Percentiles rank a stretch among this genome's conserved stretches.
Conservation (phyloP, 2,888 invertebrate species). For the Fissipunctia ypsillon region DNA sequence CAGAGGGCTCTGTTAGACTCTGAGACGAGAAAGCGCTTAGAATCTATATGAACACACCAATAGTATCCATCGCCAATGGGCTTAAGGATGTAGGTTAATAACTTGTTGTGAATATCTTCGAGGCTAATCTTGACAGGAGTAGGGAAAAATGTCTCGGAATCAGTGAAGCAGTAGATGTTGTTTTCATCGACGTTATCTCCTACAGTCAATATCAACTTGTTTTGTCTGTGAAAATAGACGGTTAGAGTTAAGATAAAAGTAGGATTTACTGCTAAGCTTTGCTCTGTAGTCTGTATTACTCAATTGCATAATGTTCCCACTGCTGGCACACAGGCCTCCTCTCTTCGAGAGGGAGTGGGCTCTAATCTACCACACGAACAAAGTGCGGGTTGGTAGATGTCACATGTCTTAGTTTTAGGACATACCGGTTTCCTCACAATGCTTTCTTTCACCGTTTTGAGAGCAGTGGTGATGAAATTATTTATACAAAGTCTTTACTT, state of each 20-base stretch:
- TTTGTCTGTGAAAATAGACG: constrained; percentile 74
- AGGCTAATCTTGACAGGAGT: constrained; percentile 71
- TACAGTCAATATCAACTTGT: constrained; percentile 74
- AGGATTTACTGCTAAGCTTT: constrained; percentile 5
- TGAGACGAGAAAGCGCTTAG: constrained; percentile 73
- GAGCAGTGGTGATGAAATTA: no score
- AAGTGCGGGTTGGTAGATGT: no score
- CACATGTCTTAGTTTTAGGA: no score
- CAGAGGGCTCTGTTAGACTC: constrained; percentile 81
- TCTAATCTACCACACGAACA: no score
- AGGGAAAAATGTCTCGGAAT: constrained; percentile 79
- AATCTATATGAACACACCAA: constrained; percentile 83
- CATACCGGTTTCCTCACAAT: no score
- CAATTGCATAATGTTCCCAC: no score
- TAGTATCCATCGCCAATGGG: constrained; percentile 83
- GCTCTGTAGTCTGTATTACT: not conserved
- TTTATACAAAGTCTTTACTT: no score
- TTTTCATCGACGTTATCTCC: constrained; percentile 72
- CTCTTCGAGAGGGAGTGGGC: no score
- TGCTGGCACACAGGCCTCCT: no score
- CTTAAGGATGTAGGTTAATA: constrained; percentile 68
- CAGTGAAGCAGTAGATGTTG: constrained; percentile 83
- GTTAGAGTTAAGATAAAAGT: constrained; percentile 2
- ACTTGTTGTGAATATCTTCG: constrained; percentile 67
- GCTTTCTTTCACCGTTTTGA: no score